phyloP scores from a whole-genome alignment of 37 sponge, comb jelly and placozoan species.

The Tethya wilhelma region DNA sequence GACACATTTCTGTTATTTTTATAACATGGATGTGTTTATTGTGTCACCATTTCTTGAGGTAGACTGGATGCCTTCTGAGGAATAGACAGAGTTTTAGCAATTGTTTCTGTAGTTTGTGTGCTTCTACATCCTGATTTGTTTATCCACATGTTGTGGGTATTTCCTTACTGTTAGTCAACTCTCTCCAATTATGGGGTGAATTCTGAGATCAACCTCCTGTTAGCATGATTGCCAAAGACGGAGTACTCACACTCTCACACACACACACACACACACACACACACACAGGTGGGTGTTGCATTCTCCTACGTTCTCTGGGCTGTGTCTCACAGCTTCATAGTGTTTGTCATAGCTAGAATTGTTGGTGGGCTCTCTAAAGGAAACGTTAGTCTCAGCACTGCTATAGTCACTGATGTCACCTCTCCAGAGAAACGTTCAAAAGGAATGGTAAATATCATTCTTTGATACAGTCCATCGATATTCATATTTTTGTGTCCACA shows the following conservation, averaged over 20 bases:
- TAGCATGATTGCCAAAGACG: not conserved
- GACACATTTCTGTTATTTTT: no score
- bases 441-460: constrained; percentile 79
- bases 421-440: constrained; percentile 57
- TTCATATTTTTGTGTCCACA: not conserved
- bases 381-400: constrained; percentile 83
- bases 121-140: no score
- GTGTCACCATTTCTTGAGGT: no score
- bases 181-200: no score
- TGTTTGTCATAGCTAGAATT: constrained; percentile 83
- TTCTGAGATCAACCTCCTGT: no score
- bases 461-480: not conserved
- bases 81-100: no score
- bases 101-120: no score
- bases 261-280: constrained; percentile 40
- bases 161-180: no score
- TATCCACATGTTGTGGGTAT: no score
- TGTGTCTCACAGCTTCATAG: constrained; percentile 73
- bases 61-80: no score
- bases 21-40: no score
- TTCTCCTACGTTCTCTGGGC: constrained; percentile 87
- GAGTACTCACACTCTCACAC: constrained; percentile 19
- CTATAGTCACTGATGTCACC: constrained; percentile 88
- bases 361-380: constrained; percentile 84
- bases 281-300: constrained; percentile 76